phyloP scores from a whole-genome alignment of 2,888 invertebrate species.

The Drosophila neonasuta region DNA sequence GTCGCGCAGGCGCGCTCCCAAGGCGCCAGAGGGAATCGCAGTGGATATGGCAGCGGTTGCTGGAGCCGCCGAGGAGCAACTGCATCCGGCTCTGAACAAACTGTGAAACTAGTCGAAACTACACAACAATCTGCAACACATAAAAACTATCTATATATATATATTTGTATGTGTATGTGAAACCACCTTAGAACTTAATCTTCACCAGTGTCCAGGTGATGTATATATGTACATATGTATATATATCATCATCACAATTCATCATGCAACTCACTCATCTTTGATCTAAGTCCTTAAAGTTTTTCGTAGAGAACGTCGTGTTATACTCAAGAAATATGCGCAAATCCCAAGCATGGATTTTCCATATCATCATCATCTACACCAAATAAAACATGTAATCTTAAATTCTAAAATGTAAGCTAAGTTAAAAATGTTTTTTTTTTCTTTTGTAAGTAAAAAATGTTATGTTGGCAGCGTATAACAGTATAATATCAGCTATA shows the following conservation, averaged over 20 bases:
- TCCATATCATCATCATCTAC: constrained; percentile 37
- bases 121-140: constrained; percentile 9
- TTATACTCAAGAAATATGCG: constrained; percentile 33
- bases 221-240: constrained; percentile 32
- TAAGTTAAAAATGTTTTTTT: constrained; percentile 18
- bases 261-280: constrained; percentile 15
- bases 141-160: background rate
- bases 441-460: constrained; percentile 2
- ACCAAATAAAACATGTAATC: constrained; percentile 47
- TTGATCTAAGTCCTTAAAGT: constrained; percentile 17
- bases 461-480: constrained; percentile 14
- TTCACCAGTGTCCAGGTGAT: constrained; percentile 35
- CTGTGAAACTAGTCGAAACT: constrained; percentile 59
- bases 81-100: constrained; percentile 30
- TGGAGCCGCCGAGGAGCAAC: constrained; percentile 28
- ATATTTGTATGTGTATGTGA: background rate
- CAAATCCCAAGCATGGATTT: constrained; percentile 29
- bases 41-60: background rate
- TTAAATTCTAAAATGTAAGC: constrained; percentile 17
- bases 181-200: constrained; percentile 19
- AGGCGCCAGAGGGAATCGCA: background rate
- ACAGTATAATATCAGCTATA: constrained; percentile 10
- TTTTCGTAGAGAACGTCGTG: constrained; percentile 2
- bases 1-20: constrained; percentile 52
- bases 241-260: constrained; percentile 29